These are phyloP conservation scores for Ctenopoma multispine DNA, from an alignment of 2,797 vertebrate species.

Conservation along the genomic window DNA sequence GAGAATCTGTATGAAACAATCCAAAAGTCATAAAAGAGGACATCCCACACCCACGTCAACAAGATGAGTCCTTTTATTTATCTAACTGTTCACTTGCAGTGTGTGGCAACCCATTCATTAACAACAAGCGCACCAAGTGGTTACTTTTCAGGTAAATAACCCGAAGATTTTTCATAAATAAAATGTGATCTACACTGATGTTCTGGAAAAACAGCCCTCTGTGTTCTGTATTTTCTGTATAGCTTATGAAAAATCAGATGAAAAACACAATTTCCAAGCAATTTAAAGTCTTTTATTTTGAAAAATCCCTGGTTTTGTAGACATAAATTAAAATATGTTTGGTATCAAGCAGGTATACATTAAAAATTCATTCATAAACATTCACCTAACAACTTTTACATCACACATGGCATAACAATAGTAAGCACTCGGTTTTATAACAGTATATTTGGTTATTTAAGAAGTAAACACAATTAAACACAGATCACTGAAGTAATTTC, in stretches of 20 bases:
- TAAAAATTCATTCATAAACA: background rate
- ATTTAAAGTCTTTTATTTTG: conserved; percentile 42
- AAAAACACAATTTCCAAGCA: conserved; percentile 4
- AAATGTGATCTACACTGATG: background rate
- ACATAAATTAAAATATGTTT: background rate
- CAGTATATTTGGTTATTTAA: background rate
- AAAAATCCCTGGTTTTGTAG: background rate
- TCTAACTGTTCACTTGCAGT: too few species aligned
- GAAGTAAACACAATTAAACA: background rate
- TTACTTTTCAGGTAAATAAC: too few species aligned
- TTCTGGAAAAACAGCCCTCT: too few species aligned
- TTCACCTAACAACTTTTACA: conserved; percentile 8
- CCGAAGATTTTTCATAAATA: background rate
- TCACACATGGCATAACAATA: background rate
- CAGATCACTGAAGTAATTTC: background rate
- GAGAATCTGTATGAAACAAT: background rate
- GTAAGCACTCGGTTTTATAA: background rate
- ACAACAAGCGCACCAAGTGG: too few species aligned
- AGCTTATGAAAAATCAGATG: conserved; percentile 1
- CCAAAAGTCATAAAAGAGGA: background rate
- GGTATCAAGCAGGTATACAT: background rate
- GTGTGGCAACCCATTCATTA: too few species aligned
- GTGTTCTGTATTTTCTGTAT: background rate
- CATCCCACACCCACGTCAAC: background rate
- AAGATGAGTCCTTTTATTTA: background rate